Evolutionary conservation across 2,888 invertebrate genomes (phyloP), one percentile per base, ranked within the genome.

Genomic region (Tholera decimalis): DNA sequence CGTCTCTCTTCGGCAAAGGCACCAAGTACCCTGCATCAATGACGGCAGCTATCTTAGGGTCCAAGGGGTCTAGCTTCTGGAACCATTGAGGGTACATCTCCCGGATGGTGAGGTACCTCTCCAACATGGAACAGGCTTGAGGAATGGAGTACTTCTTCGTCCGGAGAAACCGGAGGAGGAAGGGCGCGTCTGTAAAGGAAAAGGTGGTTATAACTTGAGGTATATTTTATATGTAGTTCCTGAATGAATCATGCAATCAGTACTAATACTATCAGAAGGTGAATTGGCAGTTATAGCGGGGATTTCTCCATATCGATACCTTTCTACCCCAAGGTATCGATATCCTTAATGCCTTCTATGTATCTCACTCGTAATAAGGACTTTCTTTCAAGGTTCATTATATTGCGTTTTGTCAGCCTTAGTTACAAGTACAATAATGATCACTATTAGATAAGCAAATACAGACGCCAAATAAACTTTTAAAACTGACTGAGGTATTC

Each of bases 41-140:
- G 41, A 99, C 97, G 43, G 98, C 98, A 22, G 97, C 96, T 68
- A 99, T 95, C 55, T 97, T 97, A 0, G 98, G 97, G 87, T 98
- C 98, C 65, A 97, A 95, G 56, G 98, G 97, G 85, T 98, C 98
- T 53, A 98, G 93, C 64, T 97, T 97, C 79, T 96, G 96, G 94
- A 98, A 99, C 98, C 98, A 98, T 55, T 97, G 96, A 0, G 98
- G 98, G 85, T 98, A 97, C 83, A 98, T 95, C 89, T 98, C 98
- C 7, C 98, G 96, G 77, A 98, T 98, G 33, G 97, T 97, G 60
- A 99, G 94, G 90, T 98, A 99, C 53, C 98, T 96, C 89, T 98
- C 98, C 77, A 99, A 91, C 97, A 98, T 98, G 73, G 98, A 97
- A 83, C 98, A 98, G 0, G 98, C 97, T 88, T 97, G 96, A 0